Evolutionary conservation across 2,797 vertebrate species (phyloP), one percentile per base, ranked within the genome.

Genomic region (Rhabdophis nuchalis): DNA sequence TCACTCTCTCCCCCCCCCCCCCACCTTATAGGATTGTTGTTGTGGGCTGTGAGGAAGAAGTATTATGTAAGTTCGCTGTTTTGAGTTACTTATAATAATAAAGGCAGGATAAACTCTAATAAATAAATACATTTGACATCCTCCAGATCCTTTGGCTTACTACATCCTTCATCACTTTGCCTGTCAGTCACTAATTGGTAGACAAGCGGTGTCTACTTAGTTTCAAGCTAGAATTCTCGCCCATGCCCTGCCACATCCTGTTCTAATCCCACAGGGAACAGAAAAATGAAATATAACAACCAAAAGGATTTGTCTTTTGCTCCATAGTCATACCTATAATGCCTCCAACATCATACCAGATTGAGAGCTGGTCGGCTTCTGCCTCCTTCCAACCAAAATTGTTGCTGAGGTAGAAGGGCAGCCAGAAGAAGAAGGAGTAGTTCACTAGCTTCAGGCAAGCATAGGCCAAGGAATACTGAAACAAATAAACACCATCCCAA

Each of bases 401-500:
- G 96, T 96, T 98, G 96, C 98, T 99, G 98, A 99, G 97, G 97
- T 99, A 99, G 97, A 99, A 99, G 1, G 99, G 99, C 91, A 99
- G 97, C 99, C 99, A 99, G 97, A 99, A 99, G 98, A 99, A 99
- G 97, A 99, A 99, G 10, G 99, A 99, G 96, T 99, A 99, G 97
- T 99, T 99, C 93, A 99, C 99, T 95, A 99, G 95, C 94, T 99
- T 99, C 97, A 99, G 96, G 96, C 99, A 99, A 0, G 99, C 99
- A 0, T 99, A 99, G 1, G 99, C 98, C 96, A 99, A 96, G 0
- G 99, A 99, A 94, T 99, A 99, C 99, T 99, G 95, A 52, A 96
- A 96, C 20, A 93, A 94, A 36, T 58, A 95, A 94, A 93, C 46
- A 95, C 2, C 12, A 52, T 82, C 8, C 68, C 88, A 29, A 53